phyloP scores from a whole-genome alignment of 2,113 vertebrate species.

The Cyanoderma ruficeps region DNA sequence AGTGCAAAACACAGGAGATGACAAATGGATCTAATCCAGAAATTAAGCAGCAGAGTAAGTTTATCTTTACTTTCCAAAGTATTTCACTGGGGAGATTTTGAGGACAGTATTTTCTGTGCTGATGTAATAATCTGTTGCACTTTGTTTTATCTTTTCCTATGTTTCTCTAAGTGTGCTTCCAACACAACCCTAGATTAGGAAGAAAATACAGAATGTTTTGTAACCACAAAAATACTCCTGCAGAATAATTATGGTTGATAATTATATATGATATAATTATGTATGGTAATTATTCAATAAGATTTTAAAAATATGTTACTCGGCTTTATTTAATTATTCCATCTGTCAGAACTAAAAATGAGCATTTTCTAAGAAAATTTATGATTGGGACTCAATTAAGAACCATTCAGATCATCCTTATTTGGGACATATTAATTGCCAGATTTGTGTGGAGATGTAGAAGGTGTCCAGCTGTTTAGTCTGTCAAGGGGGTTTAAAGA shows the following conservation, averaged over 20 bases:
- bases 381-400: rapidly evolving
- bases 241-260: background rate
- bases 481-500: background rate
- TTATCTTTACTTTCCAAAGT: background rate
- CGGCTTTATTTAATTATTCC: background rate
- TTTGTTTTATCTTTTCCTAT: background rate
- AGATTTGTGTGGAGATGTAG: background rate
- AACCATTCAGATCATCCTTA: background rate
- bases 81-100: background rate
- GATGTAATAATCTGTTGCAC: background rate
- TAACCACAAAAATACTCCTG: background rate
- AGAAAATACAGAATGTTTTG: background rate
- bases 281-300: background rate
- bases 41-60: background rate
- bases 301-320: background rate
- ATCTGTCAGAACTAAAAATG: background rate
- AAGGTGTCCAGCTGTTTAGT: background rate
- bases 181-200: background rate
- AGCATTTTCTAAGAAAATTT: background rate
- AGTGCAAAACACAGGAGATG: background rate
- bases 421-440: background rate
- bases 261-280: background rate
- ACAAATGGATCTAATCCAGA: background rate
- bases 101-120: background rate
- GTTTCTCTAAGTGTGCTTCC: background rate